Conservation (phyloP, 1,140 invertebrate genomes). For the Berghia stephanieae region DNA sequence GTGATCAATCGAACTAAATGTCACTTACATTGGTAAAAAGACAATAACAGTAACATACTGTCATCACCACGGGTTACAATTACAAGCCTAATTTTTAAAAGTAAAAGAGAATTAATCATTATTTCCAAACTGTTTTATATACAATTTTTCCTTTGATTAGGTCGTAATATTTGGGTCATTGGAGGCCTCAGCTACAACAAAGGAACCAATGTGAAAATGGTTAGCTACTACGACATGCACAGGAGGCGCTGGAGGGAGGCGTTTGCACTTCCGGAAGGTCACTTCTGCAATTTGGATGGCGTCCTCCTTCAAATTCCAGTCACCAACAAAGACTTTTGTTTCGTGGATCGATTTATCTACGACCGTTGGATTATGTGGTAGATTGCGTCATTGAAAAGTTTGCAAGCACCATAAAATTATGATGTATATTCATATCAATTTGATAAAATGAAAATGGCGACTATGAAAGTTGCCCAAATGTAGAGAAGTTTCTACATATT, state of each 20-base stretch:
- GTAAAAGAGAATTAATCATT: not conserved
- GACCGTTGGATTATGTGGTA: slow-evolving; percentile 54
- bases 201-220: slow-evolving; percentile 38
- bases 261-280: slow-evolving; percentile 41
- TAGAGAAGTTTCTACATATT: no score
- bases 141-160: slow-evolving; percentile 38
- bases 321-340: slow-evolving; percentile 45
- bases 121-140: not conserved
- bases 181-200: slow-evolving; percentile 45
- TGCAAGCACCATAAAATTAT: no score
- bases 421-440: no score
- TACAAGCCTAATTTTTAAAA: no score
- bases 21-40: no score
- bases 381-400: no score
- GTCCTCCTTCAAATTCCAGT: slow-evolving; percentile 41
- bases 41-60: no score
- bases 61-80: no score
- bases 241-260: slow-evolving; percentile 43
- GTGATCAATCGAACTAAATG: no score
- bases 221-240: slow-evolving; percentile 45
- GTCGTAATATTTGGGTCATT: slow-evolving; percentile 44
- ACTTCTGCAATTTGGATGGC: slow-evolving; percentile 46
- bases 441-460: no score
- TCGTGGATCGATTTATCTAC: slow-evolving; percentile 44
- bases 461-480: no score